A percentile compares a stretch with the other conserved stretches of the same genome.
Evolutionary conservation across 2,888 invertebrate genomes (phyloP).

Genomic region (Meta bourneti): DNA sequence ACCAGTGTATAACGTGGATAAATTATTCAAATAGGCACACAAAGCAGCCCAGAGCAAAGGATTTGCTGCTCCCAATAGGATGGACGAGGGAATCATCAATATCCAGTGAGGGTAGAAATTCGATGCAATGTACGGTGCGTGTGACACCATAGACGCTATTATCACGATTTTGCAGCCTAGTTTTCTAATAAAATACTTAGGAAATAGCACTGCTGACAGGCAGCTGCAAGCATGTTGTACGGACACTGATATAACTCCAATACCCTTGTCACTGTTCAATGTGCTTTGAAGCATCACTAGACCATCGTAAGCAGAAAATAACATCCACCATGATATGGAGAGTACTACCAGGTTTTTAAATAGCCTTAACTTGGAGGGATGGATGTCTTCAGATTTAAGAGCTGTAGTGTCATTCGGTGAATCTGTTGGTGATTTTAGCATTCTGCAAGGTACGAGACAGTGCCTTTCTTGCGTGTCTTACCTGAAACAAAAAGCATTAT

Average conservation of each 20-base stretch:
- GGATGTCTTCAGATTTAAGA: neutral
- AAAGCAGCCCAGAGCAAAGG: conserved; percentile 99
- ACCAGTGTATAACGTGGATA: conserved; percentile 88
- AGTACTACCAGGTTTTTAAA: conserved; percentile 94
- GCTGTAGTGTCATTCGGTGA: neutral
- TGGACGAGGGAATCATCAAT: conserved; percentile 93
- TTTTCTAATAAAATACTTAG: conserved; percentile 93
- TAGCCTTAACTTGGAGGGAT: conserved; percentile 82
- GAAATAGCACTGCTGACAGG: conserved; percentile 97
- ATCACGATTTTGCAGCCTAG: conserved; percentile 98
- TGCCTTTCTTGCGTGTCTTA: neutral
- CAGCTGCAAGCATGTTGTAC: conserved; percentile 95
- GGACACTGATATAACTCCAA: conserved; percentile 93
- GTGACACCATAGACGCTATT: conserved; percentile 94
- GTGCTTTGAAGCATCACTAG: conserved; percentile 95
- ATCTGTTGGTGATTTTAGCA: neutral
- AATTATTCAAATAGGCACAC: conserved; percentile 96
- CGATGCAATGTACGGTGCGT: conserved; percentile 95
- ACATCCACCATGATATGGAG: conserved; percentile 95
- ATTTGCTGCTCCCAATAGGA: conserved; percentile 94
- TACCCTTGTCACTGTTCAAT: conserved; percentile 92
- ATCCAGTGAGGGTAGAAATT: conserved; percentile 94
- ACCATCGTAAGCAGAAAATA: conserved; percentile 97
- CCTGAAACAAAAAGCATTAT: neutral
- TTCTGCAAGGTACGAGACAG: neutral